A percentile compares a stretch with the other conserved stretches of the same genome.
Evolutionary conservation across 2,888 invertebrate genomes (phyloP).

Genomic region (Tenthredo mesomela): DNA sequence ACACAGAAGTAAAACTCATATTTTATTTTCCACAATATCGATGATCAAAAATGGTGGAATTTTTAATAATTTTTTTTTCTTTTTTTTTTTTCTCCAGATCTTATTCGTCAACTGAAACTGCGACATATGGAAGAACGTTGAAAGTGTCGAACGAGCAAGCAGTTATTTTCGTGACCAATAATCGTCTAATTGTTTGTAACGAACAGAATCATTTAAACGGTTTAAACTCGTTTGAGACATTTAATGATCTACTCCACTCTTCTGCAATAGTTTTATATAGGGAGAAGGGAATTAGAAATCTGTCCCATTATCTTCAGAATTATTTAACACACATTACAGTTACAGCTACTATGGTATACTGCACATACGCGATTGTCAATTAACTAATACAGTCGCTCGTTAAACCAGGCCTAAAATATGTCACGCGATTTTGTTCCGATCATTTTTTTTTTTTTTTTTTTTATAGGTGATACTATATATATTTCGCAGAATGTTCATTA

Average conservation of each 20-base stretch:
- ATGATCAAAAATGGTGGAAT: no score
- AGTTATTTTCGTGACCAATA: conserved; percentile 39
- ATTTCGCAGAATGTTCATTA: neutral
- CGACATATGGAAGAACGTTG: neutral
- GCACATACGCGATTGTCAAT: neutral
- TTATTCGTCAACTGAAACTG: neutral
- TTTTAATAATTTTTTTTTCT: no score
- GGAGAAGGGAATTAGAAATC: conserved; percentile 43
- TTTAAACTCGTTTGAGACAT: conserved; percentile 28
- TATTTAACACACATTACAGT: conserved; percentile 9
- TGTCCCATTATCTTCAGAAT: conserved; percentile 23
- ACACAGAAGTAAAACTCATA: no score
- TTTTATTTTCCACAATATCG: no score
- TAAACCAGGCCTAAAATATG: neutral
- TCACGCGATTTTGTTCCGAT: neutral
- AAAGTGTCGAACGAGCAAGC: neutral
- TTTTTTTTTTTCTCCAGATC: neutral
- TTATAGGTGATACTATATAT: neutral
- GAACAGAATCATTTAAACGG: conserved; percentile 38
- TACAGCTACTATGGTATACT: neutral
- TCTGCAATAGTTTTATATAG: neutral
- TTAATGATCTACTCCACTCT: conserved; percentile 37
- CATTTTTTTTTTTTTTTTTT: neutral
- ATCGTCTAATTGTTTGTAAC: conserved; percentile 35
- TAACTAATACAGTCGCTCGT: neutral